Evolutionary conservation across 2,113 vertebrate species (phyloP).

Genomic region (Delphinus delphis): DNA sequence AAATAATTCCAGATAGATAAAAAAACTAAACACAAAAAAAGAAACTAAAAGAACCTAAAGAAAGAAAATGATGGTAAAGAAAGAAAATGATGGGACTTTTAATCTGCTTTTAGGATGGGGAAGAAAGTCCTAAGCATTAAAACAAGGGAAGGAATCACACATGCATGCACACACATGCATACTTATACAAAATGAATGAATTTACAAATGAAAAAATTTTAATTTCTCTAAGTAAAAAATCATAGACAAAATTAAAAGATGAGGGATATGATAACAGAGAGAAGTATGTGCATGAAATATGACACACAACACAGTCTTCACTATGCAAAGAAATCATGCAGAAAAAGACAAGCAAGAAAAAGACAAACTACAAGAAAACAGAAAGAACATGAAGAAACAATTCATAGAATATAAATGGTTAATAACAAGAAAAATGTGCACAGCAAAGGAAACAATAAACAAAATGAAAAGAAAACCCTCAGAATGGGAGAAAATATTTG

Average conservation of each 20-base stretch:
- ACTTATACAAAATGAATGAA: neutral
- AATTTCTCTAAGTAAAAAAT: constrained; percentile 26
- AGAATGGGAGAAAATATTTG: no score
- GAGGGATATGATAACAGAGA: neutral
- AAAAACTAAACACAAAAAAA: neutral
- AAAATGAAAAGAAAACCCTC: no score
- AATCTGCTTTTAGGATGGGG: neutral
- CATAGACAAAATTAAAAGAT: neutral
- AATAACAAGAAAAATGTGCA: neutral
- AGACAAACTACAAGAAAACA: neutral
- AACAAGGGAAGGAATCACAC: neutral
- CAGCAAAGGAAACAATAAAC: no score
- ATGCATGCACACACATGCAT: neutral
- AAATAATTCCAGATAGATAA: neutral
- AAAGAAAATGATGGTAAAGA: neutral
- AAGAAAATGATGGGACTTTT: neutral
- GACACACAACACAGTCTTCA: neutral
- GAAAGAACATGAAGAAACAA: neutral
- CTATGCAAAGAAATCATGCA: neutral
- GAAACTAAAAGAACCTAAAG: neutral
- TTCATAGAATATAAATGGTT: neutral
- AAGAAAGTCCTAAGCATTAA: neutral
- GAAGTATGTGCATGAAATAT: neutral
- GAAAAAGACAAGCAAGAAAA: neutral
- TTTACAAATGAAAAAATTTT: neutral